Evolutionary conservation across 2,113 vertebrate genomes (phyloP).

Genomic region (Cephalopterus ornatus): DNA sequence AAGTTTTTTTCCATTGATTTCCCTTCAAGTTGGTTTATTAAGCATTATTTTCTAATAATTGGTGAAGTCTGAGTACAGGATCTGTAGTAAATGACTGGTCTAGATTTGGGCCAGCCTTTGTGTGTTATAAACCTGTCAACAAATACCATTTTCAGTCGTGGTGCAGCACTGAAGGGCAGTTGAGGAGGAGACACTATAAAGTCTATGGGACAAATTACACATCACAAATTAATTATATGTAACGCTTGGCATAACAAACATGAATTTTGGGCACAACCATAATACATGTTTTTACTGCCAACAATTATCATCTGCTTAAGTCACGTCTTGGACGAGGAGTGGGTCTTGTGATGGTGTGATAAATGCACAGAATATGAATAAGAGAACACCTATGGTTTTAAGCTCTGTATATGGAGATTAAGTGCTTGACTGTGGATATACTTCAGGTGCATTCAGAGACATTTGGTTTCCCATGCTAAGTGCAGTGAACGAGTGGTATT

Average conservation of each 20-base stretch:
- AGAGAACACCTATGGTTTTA: not conserved
- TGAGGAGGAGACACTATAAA: not conserved
- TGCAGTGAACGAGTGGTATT: not conserved
- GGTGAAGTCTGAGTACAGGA: not conserved
- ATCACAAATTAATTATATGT: slow-evolving; percentile 40
- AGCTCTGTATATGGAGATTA: not conserved
- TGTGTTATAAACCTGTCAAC: not conserved
- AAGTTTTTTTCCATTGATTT: not conserved
- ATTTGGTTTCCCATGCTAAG: not conserved
- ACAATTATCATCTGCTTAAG: slow-evolving; percentile 15
- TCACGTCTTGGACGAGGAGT: slow-evolving; percentile 16
- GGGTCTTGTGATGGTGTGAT: not conserved
- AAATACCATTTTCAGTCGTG: not conserved
- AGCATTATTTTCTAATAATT: not conserved
- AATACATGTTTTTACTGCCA: not conserved
- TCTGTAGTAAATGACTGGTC: not conserved
- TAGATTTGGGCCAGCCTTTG: not conserved
- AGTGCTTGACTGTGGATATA: not conserved
- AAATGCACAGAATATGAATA: not conserved
- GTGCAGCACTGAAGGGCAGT: not conserved
- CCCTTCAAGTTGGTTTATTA: not conserved
- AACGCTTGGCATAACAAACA: slow-evolving; percentile 4
- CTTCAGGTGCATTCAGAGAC: not conserved
- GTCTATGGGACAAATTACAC: slow-evolving; percentile 1
- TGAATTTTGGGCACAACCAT: slow-evolving; percentile 8